A percentile compares a stretch with the other conserved stretches of the same genome.
These are phyloP conservation scores for Caenorhabditis wallacei DNA, from an alignment of 2,888 invertebrate species.

Conservation along the genomic window DNA sequence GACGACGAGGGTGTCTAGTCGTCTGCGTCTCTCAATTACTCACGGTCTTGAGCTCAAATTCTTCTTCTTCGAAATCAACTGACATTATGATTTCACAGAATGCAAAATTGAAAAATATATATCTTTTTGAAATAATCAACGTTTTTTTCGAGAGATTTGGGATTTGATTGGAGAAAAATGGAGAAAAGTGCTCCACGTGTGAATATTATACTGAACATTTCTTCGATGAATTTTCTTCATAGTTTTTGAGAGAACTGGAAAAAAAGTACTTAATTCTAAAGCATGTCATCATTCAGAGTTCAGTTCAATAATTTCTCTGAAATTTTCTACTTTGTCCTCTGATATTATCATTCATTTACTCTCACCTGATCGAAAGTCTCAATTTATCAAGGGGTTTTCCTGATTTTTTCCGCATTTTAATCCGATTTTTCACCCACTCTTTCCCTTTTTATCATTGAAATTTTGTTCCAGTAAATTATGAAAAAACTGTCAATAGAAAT, in stretches of 20 bases:
- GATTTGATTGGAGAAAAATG: no score
- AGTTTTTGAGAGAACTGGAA: no score
- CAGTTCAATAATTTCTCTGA: no score
- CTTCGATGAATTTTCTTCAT: no score
- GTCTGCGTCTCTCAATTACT: no score
- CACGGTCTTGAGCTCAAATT: slow-evolving; percentile 20
- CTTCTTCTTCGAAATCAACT: slow-evolving; percentile 24
- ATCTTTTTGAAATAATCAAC: no score
- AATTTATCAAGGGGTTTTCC: slow-evolving; percentile 13
- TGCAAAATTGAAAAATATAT: slow-evolving; percentile 1
- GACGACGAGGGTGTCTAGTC: no score
- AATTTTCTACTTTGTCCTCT: not conserved
- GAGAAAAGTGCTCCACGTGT: no score
- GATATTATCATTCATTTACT: not conserved
- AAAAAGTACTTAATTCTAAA: no score
- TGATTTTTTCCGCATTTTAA: slow-evolving; percentile 23
- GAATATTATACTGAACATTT: no score
- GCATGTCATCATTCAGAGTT: no score
- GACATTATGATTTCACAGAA: slow-evolving; percentile 26
- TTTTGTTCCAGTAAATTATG: slow-evolving; percentile 2
- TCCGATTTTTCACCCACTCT: slow-evolving; percentile 30
- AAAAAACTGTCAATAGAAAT: slow-evolving; percentile 18
- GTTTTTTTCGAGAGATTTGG: not conserved
- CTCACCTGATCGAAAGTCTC: slow-evolving; percentile 35
- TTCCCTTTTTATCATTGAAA: slow-evolving; percentile 13